Evolutionary conservation across 1,140 invertebrate genomes (phyloP).

Genomic region (Formica selysi): DNA sequence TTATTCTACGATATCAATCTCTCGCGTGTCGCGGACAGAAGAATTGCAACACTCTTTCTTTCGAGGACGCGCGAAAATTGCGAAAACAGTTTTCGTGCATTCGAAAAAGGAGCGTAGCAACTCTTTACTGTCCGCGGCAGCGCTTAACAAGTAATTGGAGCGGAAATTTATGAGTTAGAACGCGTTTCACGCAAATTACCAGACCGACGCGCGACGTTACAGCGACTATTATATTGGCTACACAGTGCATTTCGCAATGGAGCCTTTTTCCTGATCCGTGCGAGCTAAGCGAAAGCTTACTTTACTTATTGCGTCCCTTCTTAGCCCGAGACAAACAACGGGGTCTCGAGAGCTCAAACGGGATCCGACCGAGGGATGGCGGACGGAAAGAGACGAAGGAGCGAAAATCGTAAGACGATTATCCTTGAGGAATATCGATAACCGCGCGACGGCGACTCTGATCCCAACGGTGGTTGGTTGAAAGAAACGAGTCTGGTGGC

Average conservation of each 20-base stretch:
- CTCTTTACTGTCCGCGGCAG: slow-evolving; percentile 24
- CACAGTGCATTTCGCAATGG: neutral
- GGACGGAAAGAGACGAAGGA: slow-evolving; percentile 37
- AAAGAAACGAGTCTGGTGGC: slow-evolving; percentile 60
- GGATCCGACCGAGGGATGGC: too few species aligned
- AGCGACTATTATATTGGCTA: slow-evolving; percentile 5
- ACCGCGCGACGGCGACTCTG: slow-evolving; percentile 54
- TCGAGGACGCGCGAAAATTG: neutral
- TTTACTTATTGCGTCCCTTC: slow-evolving; percentile 31
- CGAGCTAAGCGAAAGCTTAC: slow-evolving; percentile 12
- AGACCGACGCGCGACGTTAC: neutral
- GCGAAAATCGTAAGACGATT: slow-evolving; percentile 69
- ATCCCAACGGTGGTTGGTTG: slow-evolving; percentile 50
- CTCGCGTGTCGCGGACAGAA: neutral
- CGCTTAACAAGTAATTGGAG: slow-evolving; percentile 23
- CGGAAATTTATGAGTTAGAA: slow-evolving; percentile 28
- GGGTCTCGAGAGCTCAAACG: neutral
- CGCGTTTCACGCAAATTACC: slow-evolving; percentile 20
- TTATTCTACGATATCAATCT: neutral
- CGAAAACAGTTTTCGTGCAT: neutral
- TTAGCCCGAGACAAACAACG: slow-evolving; percentile 36
- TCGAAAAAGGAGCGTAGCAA: neutral
- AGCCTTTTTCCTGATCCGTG: neutral
- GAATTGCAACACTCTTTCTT: neutral
- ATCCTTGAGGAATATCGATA: slow-evolving; percentile 67